phyloP scores from a whole-genome alignment of 2,113 vertebrate genomes.

The Macquaria ambigua region DNA sequence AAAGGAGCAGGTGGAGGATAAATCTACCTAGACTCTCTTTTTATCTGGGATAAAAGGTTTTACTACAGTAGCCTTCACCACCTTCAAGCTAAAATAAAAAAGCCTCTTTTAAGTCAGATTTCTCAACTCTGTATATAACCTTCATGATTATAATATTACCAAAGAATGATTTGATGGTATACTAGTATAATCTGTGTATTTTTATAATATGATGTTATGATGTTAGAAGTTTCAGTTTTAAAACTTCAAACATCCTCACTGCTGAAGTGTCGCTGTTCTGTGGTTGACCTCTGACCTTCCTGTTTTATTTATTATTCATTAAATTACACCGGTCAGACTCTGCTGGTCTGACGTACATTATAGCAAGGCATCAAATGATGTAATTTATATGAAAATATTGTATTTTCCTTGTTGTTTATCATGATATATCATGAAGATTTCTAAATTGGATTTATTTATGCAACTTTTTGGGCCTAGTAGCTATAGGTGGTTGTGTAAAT shows the following conservation, averaged over 20 bases:
- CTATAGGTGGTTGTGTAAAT: not conserved
- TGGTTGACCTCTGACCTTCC: not conserved
- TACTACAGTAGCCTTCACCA: not conserved
- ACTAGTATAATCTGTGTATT: too few relatives aligned
- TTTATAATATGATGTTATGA: too few relatives aligned
- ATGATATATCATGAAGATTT: not conserved
- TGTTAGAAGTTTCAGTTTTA: not conserved
- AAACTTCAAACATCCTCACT: not conserved
- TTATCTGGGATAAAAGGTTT: not conserved
- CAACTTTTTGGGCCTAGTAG: not conserved
- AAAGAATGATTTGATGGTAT: not conserved
- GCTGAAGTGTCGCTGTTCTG: too few relatives aligned
- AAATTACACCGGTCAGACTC: not conserved
- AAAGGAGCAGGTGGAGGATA: slow-evolving; percentile 9
- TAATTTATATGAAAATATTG: too few relatives aligned
- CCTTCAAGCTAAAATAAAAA: not conserved
- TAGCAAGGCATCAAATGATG: not conserved
- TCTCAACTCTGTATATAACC: too few relatives aligned
- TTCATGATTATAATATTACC: not conserved
- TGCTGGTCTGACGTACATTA: not conserved
- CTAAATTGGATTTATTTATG: not conserved
- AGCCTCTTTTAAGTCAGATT: not conserved
- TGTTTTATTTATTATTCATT: not conserved
- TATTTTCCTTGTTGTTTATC: not conserved
- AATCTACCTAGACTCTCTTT: slow-evolving; percentile 5